Base-by-base conservation (phyloP, 2,113 vertebrate genomes). In the Lethenteron reissneri region DNA sequence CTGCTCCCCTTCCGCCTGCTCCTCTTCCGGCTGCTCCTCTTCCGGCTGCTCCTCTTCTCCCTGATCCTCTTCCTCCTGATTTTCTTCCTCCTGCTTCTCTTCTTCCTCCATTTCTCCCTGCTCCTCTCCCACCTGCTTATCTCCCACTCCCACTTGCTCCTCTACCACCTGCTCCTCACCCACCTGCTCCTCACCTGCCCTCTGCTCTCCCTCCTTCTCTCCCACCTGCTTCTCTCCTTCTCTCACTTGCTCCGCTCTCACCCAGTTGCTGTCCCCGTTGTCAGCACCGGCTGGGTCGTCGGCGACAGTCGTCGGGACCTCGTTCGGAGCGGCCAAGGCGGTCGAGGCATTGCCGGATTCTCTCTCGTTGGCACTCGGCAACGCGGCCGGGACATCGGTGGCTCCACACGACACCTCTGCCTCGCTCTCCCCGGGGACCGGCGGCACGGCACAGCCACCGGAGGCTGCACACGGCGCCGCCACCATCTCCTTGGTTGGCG, bases 191-290 rank as follows among this genome's bases (percentile, higher is more conserved):
- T 57, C 2, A 25, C 72, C 58, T 19, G 10, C 56, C 57, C 12
- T 70, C 19, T 62, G 8, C 58, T 70, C 69, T 69, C 76, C 73
- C 69, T 71, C 25, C 56, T 68, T 69, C 58, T 64, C 25, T 12
- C 41, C 56, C 13, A 2, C 58, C 7, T 71, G 71, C 76, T 76
- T 69, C 70, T 71, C 73, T 58, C 72, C 12, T 19, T 62, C 21
- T 15, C 72, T 3, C 10, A 9, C 58, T 56, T 12, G 17, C 25
- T 56, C 71, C 56, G 56, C 58, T 64, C 70, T 68, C 64, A 68
- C 25, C 10, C 64, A 68, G n/a, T 68, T 11, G 64, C 10, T 25
- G 64, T 68, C 64, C 64, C 25, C 64, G 25, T 17, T 41, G 41
- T 41, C 41, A 41, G 41, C 41, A 41, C 41, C 3, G 41, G 41